Evolutionary conservation across 92 coral and sea anemone genomes (phyloP), one percentile per base, ranked within the genome.

Genomic region (Phymanthus crucifer): DNA sequence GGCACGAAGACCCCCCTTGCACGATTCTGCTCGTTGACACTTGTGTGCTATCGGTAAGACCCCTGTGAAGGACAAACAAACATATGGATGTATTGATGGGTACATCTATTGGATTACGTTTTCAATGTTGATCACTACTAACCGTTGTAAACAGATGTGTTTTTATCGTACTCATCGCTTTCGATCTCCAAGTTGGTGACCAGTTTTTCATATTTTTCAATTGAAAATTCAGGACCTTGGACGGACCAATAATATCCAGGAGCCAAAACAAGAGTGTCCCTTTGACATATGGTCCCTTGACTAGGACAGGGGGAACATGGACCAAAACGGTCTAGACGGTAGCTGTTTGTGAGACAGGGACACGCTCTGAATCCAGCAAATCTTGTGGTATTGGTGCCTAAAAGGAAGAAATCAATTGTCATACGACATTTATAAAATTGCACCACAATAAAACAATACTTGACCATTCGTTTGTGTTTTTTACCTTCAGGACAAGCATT

Each of bases 401-500:
- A 34, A 57, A 54, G 14, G n/a, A 35, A 14, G 48, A 35, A 26
- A 52, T 17, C 3, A 33, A 73, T 27, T 21, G 58, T 18, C 61
- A 52, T 24, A 52, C 21, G 0, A 52, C 23, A 43, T 43, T 17
- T 3, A 19, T n/a, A 18, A 52, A 0, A 52, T 52, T 26, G 21
- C 61, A 52, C 27, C 61, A 52, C 11, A 6, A 18, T 26, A 6
- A 18, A 6, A 18, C 61, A 6, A n/a, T n/a, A n/a, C n/a, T n/a
- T n/a, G n/a, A n/a, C 1, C 18, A 3, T 16, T 38, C 3, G 21
- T 17, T 0, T 11, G n/a, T 27, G 4, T 14, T 75, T 38, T 35
- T 64, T 50, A 79, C 83, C 83, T 67, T 79, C 83, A 37, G 83
- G 83, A 18, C 83, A 79, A 14, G 83, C 83, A 37, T 67, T 70